phyloP scores from a whole-genome alignment of 2,113 vertebrate genomes.

The Aepyceros melampus region DNA sequence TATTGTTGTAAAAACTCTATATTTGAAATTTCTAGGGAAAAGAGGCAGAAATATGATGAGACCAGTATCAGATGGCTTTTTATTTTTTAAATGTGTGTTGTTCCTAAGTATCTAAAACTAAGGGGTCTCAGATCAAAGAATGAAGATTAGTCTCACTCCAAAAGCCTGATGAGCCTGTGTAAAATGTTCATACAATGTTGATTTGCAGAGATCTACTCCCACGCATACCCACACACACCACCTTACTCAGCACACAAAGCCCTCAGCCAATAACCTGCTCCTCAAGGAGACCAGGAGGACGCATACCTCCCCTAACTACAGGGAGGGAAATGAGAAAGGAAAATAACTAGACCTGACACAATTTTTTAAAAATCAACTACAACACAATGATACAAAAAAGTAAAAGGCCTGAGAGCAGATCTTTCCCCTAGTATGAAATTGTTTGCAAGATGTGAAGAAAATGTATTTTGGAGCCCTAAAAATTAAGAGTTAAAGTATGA shows the following conservation, averaged over 20 bases:
- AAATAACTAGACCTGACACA: not conserved
- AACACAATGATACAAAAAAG: not conserved
- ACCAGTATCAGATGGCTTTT: not conserved
- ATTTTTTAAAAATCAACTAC: not conserved
- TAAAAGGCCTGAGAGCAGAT: not conserved
- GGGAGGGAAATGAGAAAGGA: not conserved
- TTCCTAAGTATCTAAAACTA: not conserved
- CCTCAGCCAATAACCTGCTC: not conserved
- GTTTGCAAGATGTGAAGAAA: not conserved
- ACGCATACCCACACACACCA: not conserved
- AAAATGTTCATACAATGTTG: not conserved
- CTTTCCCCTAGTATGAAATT: not conserved
- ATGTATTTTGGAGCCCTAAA: not conserved
- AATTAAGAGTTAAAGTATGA: not conserved
- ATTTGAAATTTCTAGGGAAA: not conserved
- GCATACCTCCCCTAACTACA: not conserved
- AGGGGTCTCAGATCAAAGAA: not conserved
- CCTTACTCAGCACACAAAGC: not conserved
- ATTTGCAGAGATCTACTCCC: not conserved
- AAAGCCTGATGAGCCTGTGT: not conserved
- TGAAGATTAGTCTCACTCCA: not conserved
- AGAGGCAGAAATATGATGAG: not conserved
- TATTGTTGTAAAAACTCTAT: not conserved
- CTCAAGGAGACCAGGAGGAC: fast-evolving
- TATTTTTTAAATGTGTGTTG: not conserved